Conservation (phyloP, 2,888 invertebrate species). For the Drosophila histrio region DNA sequence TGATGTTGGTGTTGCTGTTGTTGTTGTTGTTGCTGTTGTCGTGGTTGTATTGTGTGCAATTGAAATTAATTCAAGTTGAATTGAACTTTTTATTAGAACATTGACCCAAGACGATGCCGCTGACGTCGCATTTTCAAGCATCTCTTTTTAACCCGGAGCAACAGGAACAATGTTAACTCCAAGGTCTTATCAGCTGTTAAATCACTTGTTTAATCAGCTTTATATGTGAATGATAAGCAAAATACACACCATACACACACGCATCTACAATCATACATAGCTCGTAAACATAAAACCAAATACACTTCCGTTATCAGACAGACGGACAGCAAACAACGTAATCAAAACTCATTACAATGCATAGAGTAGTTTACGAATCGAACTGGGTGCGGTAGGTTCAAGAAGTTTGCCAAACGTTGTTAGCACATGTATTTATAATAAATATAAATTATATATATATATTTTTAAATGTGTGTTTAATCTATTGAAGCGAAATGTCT, state of each 20-base stretch:
- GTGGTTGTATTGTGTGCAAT: slow-evolving; percentile 55
- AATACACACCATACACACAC: slow-evolving; percentile 3
- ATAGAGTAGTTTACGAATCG: not conserved
- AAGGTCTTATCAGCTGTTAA: slow-evolving; percentile 52
- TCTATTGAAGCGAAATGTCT: no score
- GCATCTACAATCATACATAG: not conserved
- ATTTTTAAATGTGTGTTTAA: no score
- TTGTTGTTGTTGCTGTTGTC: slow-evolving; percentile 14
- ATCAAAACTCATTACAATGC: slow-evolving; percentile 56
- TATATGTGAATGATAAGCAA: slow-evolving; percentile 51
- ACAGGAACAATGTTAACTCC: slow-evolving; percentile 8
- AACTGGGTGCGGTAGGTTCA: slow-evolving; percentile 5
- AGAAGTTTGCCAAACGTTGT: slow-evolving; percentile 7
- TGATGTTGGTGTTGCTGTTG: slow-evolving; percentile 15
- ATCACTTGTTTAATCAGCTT: slow-evolving; percentile 76
- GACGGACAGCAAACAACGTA: slow-evolving; percentile 52
- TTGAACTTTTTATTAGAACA: slow-evolving; percentile 75
- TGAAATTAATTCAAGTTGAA: slow-evolving; percentile 79
- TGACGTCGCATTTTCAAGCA: slow-evolving; percentile 19
- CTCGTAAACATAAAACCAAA: slow-evolving; percentile 17
- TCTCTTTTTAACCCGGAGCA: not conserved
- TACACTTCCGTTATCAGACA: slow-evolving; percentile 55
- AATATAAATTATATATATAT: no score
- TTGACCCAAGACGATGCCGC: slow-evolving; percentile 60
- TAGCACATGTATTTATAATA: no score